Conservation (phyloP, 2,797 vertebrate species). For the Gymnoscopelus braueri region DNA sequence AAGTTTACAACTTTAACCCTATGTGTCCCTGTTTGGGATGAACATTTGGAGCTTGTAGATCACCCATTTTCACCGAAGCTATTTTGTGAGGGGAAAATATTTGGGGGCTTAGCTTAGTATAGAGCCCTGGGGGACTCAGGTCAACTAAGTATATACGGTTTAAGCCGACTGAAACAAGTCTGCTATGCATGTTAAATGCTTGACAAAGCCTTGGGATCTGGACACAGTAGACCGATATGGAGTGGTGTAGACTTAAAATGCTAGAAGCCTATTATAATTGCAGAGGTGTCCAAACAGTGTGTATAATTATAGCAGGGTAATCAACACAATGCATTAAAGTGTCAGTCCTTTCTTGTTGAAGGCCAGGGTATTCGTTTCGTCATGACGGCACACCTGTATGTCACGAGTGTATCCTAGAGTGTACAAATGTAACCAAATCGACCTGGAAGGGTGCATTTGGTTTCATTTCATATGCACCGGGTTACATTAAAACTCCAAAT, state of each 20-base stretch:
- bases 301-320: constrained; percentile 10
- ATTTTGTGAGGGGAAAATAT: no score
- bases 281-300: neutral
- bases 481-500: no score
- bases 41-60: no score
- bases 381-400: neutral
- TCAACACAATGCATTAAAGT: neutral
- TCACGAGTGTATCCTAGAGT: neutral
- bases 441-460: no score
- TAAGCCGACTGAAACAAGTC: neutral
- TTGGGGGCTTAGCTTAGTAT: no score
- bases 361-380: constrained; percentile 19
- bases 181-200: neutral
- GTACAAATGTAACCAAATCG: no score
- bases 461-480: no score
- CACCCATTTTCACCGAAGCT: no score
- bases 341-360: constrained; percentile 8
- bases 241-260: neutral
- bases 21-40: no score
- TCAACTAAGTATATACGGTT: neutral
- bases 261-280: constrained; percentile 11
- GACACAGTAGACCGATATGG: neutral
- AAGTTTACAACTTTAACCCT: no score
- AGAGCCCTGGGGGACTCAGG: no score
- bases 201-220: neutral